Evolutionary conservation across 92 coral and sea anemone genomes (phyloP).

Genomic region (Siderastrea radians): DNA sequence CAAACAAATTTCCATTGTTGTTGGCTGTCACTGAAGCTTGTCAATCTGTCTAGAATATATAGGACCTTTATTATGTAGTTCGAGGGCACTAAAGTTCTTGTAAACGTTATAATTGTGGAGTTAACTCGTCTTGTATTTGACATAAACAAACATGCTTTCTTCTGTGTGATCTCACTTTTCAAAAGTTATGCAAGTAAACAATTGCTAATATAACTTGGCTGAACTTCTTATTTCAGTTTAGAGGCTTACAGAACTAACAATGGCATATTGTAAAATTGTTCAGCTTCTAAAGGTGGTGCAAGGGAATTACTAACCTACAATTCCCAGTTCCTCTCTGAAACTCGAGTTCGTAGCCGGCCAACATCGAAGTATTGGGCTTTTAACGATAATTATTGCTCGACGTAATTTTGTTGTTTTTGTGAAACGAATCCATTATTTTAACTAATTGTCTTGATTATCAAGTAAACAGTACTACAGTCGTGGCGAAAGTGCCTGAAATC

Average conservation of each 20-base stretch:
- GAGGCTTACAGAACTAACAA: not conserved
- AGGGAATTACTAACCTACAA: no score
- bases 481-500: not conserved
- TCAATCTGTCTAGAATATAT: not conserved
- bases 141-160: constrained; percentile 20
- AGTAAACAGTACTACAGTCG: not conserved
- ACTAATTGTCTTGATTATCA: not conserved
- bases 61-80: not conserved
- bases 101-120: not conserved
- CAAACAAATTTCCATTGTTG: not conserved
- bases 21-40: not conserved
- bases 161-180: not conserved
- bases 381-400: not conserved
- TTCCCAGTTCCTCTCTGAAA: no score
- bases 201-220: not conserved
- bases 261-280: not conserved
- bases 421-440: not conserved
- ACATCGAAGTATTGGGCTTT: no score
- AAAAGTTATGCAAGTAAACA: not conserved
- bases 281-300: no score
- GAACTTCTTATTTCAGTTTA: not conserved
- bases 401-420: not conserved
- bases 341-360: no score
- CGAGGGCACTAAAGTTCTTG: not conserved
- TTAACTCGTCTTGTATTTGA: not conserved